phyloP scores from a whole-genome alignment of 2,888 invertebrate species.

The Melinopterus prodromus region DNA sequence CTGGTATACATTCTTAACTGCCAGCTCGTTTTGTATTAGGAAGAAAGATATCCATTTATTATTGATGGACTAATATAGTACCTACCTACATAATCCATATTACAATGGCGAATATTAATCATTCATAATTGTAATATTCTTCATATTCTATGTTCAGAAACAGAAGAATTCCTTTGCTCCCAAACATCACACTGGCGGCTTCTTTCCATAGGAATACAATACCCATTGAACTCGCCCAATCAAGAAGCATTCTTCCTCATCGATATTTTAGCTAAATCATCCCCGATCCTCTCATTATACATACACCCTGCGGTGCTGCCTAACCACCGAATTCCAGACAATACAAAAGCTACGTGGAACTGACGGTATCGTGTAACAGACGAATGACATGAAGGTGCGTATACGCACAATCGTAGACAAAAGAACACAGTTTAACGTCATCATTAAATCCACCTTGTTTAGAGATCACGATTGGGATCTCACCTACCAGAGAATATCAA shows the following conservation, averaged over 20 bases:
- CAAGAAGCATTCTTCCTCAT: not conserved
- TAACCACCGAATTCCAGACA: slow-evolving; percentile 15
- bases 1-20: too few species aligned
- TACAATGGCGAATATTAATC: not conserved
- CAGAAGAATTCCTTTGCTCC: not conserved
- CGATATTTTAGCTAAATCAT: slow-evolving; percentile 29
- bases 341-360: slow-evolving; percentile 9
- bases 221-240: not conserved
- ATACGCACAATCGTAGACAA: slow-evolving; percentile 9
- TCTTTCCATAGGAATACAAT: not conserved
- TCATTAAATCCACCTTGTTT: slow-evolving; percentile 20
- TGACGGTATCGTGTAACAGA: slow-evolving; percentile 18
- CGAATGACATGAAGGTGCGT: not conserved
- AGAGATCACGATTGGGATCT: not conserved
- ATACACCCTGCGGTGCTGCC: slow-evolving; percentile 25
- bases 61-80: too few species aligned
- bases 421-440: slow-evolving; percentile 22
- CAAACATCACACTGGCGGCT: not conserved
- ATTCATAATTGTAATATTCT: not conserved
- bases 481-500: not conserved
- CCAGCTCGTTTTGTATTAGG: too few species aligned
- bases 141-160: not conserved
- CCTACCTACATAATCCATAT: too few species aligned
- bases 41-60: too few species aligned
- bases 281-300: slow-evolving; percentile 28